Evolutionary conservation across 2,888 invertebrate genomes (phyloP).

Genomic region (Cheilosia vulpina): DNA sequence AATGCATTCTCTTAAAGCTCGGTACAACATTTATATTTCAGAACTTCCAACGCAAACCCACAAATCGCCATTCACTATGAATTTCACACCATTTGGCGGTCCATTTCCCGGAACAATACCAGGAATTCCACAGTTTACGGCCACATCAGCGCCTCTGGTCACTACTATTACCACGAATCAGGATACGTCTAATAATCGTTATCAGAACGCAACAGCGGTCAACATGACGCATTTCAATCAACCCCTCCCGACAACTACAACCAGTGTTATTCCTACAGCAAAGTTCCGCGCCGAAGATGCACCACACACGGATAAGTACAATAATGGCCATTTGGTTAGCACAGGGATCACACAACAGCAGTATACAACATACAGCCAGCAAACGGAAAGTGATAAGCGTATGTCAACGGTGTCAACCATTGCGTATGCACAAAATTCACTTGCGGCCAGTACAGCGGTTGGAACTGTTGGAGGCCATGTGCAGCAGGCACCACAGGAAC

Average conservation of each 20-base stretch:
- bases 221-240: conserved; percentile 85
- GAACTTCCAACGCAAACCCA: conserved; percentile 49
- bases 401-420: conserved; percentile 79
- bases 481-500: conserved; percentile 82
- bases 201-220: conserved; percentile 79
- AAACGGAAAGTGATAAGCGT: conserved; percentile 79
- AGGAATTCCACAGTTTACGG: conserved; percentile 92
- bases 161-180: conserved; percentile 84
- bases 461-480: conserved; percentile 77
- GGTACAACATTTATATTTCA: conserved; percentile 50
- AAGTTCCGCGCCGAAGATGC: conserved; percentile 87
- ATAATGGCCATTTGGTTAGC: conserved; percentile 83
- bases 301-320: conserved; percentile 84
- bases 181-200: conserved; percentile 79
- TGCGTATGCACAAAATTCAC: conserved; percentile 79
- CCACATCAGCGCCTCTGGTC: conserved; percentile 84
- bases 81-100: conserved; percentile 91
- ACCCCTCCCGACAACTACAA: conserved; percentile 80
- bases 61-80: conserved; percentile 86
- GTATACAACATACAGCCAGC: conserved; percentile 79
- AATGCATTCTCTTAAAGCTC: no score
- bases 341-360: conserved; percentile 78
- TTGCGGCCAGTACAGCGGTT: conserved; percentile 76
- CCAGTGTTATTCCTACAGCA: conserved; percentile 84
- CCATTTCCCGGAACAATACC: conserved; percentile 91